Base-by-base conservation (phyloP, 2,797 vertebrate genomes). In the Cyprinella venusta region DNA sequence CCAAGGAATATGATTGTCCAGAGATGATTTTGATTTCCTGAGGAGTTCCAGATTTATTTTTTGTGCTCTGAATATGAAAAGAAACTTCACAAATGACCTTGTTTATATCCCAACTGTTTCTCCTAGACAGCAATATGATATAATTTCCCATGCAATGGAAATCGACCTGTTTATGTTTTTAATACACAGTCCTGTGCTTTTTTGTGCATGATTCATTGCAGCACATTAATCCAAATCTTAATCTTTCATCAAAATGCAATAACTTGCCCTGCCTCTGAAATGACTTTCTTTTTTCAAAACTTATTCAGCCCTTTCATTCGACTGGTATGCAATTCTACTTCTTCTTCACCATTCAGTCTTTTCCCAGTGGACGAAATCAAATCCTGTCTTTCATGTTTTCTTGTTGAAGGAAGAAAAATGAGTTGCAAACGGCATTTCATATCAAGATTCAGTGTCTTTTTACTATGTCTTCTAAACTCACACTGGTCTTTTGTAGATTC, bases 191-290 rank as follows among this genome's bases (percentile, higher is more conserved):
- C 36, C 33, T 76, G 52, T 5, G 8, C n/a, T 56, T 76, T 48
- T 76, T 40, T 16, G 33, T 54, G 13, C 6, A 61, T 59, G 54
- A 76, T 42, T 61, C 54, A 76, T 40, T 76, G 74, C n/a, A 59
- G 74, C 21, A 59, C 74, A 76, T 74, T 59, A 76, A 42, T 76
- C 36, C 52, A 40, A 76, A 59, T 61, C 74, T 59, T 26, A 61
- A 76, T 76, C 74, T 61, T 76, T 76, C 54, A 76, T 76, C 74
- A 61, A 61, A 76, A 76, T 61, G 54, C 38, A 76, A 76, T 76
- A 76, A 76, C 52, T 42, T 76, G 15, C 74, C 26, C 54, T 40
- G 6, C 50, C 19, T 56, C 7, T 38, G 50, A 38, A 74, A 36
- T 38, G 1, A 36, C 30, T 74, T 74, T 54, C 16, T 26, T 72